Evolutionary conservation across 2,888 invertebrate species (phyloP).

Genomic region (Harpagoxenus sublaevis): DNA sequence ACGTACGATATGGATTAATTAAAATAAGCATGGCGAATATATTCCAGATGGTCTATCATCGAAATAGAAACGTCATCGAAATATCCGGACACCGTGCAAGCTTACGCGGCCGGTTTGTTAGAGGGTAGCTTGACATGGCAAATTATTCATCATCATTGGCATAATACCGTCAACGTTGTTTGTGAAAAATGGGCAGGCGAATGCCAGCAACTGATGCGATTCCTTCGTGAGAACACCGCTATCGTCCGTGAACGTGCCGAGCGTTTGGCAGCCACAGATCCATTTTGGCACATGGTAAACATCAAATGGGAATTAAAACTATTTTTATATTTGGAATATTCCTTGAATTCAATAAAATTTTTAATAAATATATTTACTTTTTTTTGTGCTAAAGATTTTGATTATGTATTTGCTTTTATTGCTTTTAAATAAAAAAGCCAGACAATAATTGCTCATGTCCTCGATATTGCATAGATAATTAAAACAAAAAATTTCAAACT

Average conservation of each 20-base stretch:
- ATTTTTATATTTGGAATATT: not conserved
- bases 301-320: not conserved
- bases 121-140: constrained; percentile 95
- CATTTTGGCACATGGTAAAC: constrained; percentile 94
- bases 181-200: constrained; percentile 79
- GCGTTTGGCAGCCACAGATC: constrained; percentile 87
- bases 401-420: not conserved
- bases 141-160: constrained; percentile 92
- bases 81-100: constrained; percentile 93
- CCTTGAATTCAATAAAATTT: not conserved
- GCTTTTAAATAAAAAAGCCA: not conserved
- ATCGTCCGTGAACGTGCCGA: constrained; percentile 89
- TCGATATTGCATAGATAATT: not conserved
- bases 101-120: constrained; percentile 94
- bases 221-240: constrained; percentile 89
- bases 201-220: constrained; percentile 90
- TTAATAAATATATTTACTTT: not conserved
- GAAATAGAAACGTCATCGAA: constrained; percentile 92
- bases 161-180: constrained; percentile 89
- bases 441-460: not conserved
- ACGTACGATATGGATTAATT: not conserved
- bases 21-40: constrained; percentile 11
- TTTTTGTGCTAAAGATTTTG: not conserved
- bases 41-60: constrained; percentile 92
- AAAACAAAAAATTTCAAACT: not conserved